Evolutionary conservation across 2,113 vertebrate genomes (phyloP).

Genomic region (Drymodes brunneopygia): DNA sequence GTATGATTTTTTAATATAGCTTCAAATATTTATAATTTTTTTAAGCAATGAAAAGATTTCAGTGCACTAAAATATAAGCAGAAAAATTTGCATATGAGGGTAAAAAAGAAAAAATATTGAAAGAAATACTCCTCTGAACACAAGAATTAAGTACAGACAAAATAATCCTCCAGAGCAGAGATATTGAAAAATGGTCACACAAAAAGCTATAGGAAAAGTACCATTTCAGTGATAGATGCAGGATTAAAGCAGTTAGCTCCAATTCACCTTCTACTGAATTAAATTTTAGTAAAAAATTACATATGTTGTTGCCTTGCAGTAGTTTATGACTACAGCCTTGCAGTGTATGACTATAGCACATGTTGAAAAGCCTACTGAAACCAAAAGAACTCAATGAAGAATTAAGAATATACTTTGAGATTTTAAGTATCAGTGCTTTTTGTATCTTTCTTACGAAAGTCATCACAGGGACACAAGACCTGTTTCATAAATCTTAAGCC

Average conservation of each 20-base stretch:
- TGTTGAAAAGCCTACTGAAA: not conserved
- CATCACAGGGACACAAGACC: not conserved
- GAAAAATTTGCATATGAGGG: not conserved
- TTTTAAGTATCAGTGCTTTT: not conserved
- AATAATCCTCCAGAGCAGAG: not conserved
- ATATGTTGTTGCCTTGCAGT: not conserved
- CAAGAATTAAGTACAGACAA: not conserved
- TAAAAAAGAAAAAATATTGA: not conserved
- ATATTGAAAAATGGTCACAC: not conserved
- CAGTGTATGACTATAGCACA: rapidly evolving
- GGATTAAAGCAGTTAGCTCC: not conserved
- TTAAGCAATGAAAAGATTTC: not conserved
- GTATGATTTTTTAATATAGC: not conserved
- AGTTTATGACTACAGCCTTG: not conserved
- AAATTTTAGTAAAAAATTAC: not conserved
- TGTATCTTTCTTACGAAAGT: not conserved
- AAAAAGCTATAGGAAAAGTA: not conserved
- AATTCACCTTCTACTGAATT: not conserved
- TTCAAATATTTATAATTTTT: not conserved
- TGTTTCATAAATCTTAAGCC: not conserved
- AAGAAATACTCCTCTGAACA: not conserved
- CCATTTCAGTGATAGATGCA: not conserved
- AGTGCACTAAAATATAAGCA: not conserved
- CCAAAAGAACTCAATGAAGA: not conserved
- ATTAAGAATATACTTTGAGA: not conserved